These are phyloP conservation scores for Phoxinus dragarum DNA, from an alignment of 2,797 vertebrate species.

Conservation along the genomic window DNA sequence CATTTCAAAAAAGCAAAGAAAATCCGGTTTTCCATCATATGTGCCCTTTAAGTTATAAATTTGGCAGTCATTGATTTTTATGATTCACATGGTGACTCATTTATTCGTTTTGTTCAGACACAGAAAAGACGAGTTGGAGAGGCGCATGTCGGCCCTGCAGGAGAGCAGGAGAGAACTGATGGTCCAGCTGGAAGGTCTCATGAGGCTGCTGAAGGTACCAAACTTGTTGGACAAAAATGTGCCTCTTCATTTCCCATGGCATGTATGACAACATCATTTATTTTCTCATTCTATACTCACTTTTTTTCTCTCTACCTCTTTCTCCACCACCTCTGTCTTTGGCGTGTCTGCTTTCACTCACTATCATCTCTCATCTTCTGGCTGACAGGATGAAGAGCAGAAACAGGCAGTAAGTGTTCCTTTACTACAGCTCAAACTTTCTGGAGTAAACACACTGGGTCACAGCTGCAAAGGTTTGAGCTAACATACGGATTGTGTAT, in stretches of 20 bases:
- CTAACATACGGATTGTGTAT: neutral
- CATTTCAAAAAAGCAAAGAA: conserved; percentile 22
- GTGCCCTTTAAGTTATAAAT: conserved; percentile 4
- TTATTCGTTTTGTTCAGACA: conserved; percentile 79
- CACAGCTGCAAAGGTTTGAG: conserved; percentile 17
- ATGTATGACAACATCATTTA: neutral
- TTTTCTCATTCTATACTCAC: conserved; percentile 57
- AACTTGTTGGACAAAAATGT: neutral
- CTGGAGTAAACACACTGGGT: neutral
- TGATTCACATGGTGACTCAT: conserved; percentile 12
- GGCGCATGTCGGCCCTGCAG: conserved; percentile 96
- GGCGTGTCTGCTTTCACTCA: conserved; percentile 70
- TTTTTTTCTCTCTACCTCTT: conserved; percentile 64
- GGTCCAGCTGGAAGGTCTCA: conserved; percentile 97
- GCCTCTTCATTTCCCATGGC: conserved; percentile 26
- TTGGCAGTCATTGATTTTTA: conserved; percentile 7
- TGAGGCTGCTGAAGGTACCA: conserved; percentile 95
- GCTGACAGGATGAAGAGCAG: conserved; percentile 94
- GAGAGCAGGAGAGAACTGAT: conserved; percentile 96
- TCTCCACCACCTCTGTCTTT: conserved; percentile 51
- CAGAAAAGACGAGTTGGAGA: conserved; percentile 95
- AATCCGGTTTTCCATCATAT: conserved; percentile 29
- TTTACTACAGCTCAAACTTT: conserved; percentile 56
- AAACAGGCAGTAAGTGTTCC: conserved; percentile 95
- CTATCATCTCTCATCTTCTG: conserved; percentile 68